Evolutionary conservation across 2,888 invertebrate genomes (phyloP).

Genomic region (Bombylius discolor): DNA sequence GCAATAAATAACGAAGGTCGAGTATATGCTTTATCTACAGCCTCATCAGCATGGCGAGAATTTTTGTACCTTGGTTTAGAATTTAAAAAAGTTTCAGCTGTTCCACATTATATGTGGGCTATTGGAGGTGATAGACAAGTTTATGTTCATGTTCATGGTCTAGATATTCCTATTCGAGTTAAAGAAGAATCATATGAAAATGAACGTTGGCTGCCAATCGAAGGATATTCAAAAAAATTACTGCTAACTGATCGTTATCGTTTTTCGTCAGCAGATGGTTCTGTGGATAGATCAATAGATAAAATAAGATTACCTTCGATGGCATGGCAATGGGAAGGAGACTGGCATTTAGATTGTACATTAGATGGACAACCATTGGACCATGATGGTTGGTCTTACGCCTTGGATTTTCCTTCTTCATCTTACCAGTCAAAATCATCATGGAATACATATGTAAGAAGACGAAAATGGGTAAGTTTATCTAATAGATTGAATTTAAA

Average conservation of each 20-base stretch:
- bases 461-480: constrained; percentile 65
- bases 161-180: constrained; percentile 81
- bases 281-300: constrained; percentile 61
- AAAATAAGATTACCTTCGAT: constrained; percentile 78
- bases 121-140: constrained; percentile 87
- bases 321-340: constrained; percentile 96
- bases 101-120: constrained; percentile 81
- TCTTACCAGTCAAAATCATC: constrained; percentile 66
- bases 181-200: constrained; percentile 88
- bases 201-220: constrained; percentile 83
- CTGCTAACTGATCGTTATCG: constrained; percentile 79
- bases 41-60: constrained; percentile 72
- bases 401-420: constrained; percentile 77
- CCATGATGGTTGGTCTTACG: constrained; percentile 89
- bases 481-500: too few species aligned
- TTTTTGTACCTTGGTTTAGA: constrained; percentile 74
- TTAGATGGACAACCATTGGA: constrained; percentile 76
- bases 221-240: constrained; percentile 71
- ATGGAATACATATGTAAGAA: constrained; percentile 81
- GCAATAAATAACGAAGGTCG: constrained; percentile 79
- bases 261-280: constrained; percentile 77
- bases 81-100: constrained; percentile 76
- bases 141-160: constrained; percentile 78
- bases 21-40: constrained; percentile 71
- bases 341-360: constrained; percentile 77